Evolutionary conservation across 2,797 vertebrate species (phyloP), one percentile per base, ranked within the genome.

Genomic region (Sphenopsis melanotis): DNA sequence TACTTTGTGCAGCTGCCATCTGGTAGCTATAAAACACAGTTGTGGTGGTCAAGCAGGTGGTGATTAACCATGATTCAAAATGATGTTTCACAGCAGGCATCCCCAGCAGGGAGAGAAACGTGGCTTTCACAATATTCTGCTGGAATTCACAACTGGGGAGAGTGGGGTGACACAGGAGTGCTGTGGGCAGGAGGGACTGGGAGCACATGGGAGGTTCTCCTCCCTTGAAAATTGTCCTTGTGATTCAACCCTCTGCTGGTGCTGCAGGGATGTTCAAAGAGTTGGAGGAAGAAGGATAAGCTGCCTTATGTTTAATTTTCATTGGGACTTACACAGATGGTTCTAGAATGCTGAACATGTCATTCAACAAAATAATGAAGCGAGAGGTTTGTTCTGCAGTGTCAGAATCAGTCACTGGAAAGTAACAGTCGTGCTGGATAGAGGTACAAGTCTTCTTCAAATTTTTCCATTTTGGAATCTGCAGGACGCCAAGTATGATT

Each of bases 1-100:
- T 83, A 9, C 46, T 90, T 74, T 78, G 78, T 87, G 68, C n/a
- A 92, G 65, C 63, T 93, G 23, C 59, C 82, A 68, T 87, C 92
- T 89, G 77, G 77, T 87, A 81, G 34, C 78, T 90, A 10, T 72
- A 36, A 39, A 76, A 68, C 61, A 53, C 15, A 57, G 57, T 90
- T 26, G 52, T 61, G 79, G 39, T 94, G 74, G 95, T 94, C 87
- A 92, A 82, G 84, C 55, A 93, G 87, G 46, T 79, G 55, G 37
- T 95, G 77, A 93, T 95, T 76, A 80, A 66, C 64, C 57, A 29
- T 77, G 79, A 65, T 70, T 93, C 44, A 53, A 90, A 95, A 94
- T 59, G 36, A 70, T 78, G 34, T 71, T 74, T 95, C 84, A 42
- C 61, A 78, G 59, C 71, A 60, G 30, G 76, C 46, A 23, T 63